Evolutionary conservation across 2,113 vertebrate species (phyloP).

Genomic region (Chionomys nivalis): DNA sequence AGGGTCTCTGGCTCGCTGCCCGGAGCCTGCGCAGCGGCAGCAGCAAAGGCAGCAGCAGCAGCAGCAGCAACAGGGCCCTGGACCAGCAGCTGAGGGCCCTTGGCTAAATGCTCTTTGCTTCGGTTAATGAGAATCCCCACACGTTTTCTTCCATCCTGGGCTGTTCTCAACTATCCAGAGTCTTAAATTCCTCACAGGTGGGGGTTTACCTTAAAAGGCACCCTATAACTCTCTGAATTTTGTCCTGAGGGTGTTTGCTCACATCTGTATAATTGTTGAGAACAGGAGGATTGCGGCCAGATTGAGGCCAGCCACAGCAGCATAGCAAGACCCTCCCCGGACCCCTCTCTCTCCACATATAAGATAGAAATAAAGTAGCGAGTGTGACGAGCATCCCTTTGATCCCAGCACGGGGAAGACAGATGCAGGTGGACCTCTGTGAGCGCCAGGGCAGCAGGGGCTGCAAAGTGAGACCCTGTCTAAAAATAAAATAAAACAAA

Average conservation of each 20-base stretch:
- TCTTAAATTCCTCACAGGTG: background rate
- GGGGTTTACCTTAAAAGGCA: background rate
- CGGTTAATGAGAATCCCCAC: background rate
- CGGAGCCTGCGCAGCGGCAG: background rate
- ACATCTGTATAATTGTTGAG: background rate
- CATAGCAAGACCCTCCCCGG: background rate
- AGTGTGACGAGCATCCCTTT: background rate
- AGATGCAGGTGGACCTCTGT: background rate
- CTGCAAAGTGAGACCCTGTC: background rate
- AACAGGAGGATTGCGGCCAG: background rate
- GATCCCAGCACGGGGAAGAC: background rate
- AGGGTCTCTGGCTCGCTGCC: background rate
- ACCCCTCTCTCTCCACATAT: background rate
- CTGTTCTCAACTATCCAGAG: background rate
- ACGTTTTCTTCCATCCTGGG: background rate
- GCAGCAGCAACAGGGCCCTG: background rate
- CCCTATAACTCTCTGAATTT: background rate
- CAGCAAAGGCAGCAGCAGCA: too few species aligned
- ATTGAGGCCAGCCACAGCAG: background rate
- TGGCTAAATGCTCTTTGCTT: background rate
- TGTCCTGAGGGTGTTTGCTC: background rate
- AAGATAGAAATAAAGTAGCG: background rate
- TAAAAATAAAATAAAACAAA: background rate
- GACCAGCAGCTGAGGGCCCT: background rate
- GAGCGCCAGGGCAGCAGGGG: background rate